These are phyloP conservation scores for Ephialtes manifestator DNA, from an alignment of 2,888 invertebrate species.

Conservation along the genomic window DNA sequence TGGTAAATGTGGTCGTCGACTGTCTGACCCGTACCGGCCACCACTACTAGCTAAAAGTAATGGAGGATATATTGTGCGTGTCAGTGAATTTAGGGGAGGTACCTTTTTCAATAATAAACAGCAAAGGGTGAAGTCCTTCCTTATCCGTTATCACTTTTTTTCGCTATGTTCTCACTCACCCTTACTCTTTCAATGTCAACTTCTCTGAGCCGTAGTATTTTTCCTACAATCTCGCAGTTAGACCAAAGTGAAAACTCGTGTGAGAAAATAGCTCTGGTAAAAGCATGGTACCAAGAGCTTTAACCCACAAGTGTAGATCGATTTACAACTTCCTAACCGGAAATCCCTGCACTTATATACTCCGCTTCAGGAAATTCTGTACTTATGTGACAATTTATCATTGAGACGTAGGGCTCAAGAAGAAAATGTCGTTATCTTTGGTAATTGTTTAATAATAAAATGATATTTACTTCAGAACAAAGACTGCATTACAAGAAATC, in stretches of 20 bases:
- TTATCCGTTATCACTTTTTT: not conserved
- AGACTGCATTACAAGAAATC: too few relatives aligned
- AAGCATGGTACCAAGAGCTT: conserved; percentile 3
- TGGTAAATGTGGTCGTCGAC: not conserved
- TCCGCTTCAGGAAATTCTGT: not conserved
- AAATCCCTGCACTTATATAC: not conserved
- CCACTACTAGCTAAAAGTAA: conserved; percentile 39
- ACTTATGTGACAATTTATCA: not conserved
- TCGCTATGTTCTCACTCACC: not conserved
- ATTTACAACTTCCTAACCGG: not conserved
- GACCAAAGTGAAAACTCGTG: conserved; percentile 21
- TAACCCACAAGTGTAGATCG: not conserved
- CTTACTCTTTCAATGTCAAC: not conserved
- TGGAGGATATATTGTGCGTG: not conserved
- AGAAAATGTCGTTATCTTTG: not conserved
- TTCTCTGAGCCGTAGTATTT: not conserved
- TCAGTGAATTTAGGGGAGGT: conserved; percentile 18
- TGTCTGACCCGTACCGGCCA: conserved; percentile 38
- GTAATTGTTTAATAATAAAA: not conserved
- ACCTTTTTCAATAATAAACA: conserved; percentile 22
- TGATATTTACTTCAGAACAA: too few relatives aligned
- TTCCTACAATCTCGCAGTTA: not conserved
- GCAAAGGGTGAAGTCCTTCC: not conserved
- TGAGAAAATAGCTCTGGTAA: not conserved
- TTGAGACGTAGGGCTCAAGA: not conserved